phyloP scores from a whole-genome alignment of 2,888 invertebrate genomes.

The Cataglyphis rosenhaueri region DNA sequence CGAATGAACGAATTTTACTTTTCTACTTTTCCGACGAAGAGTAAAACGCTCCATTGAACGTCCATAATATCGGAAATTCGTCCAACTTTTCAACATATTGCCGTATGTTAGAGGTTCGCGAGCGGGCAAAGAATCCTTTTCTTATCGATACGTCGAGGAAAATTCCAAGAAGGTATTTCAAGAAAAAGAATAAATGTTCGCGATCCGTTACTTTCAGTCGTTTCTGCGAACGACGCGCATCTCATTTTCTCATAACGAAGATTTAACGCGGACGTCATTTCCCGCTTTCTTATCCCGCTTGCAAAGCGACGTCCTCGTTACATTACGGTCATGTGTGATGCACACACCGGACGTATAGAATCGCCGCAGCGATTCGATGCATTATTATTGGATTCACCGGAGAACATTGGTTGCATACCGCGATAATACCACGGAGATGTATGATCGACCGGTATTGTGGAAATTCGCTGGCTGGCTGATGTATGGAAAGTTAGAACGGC shows the following conservation, averaged over 20 bases:
- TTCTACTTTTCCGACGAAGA: slow-evolving; percentile 11
- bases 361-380: slow-evolving; percentile 24
- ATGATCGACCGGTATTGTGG: slow-evolving; percentile 40
- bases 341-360: not conserved
- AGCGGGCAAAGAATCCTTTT: not conserved
- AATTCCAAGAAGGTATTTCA: not conserved
- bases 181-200: slow-evolving; percentile 5
- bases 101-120: not conserved
- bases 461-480: slow-evolving; percentile 40
- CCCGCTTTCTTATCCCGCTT: not conserved
- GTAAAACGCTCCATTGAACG: slow-evolving; percentile 15
- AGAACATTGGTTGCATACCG: slow-evolving; percentile 36
- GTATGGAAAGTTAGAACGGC: slow-evolving; percentile 15
- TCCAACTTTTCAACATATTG: not conserved
- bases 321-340: not conserved
- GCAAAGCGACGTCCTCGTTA: slow-evolving; percentile 10
- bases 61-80: not conserved
- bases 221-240: not conserved
- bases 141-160: not conserved
- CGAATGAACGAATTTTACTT: not conserved
- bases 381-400: slow-evolving; percentile 54
- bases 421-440: slow-evolving; percentile 48
- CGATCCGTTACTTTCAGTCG: not conserved
- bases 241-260: slow-evolving; percentile 7
- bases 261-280: slow-evolving; percentile 10